A percentile compares a stretch with the other conserved stretches of the same genome.
Conservation (phyloP, 2,113 vertebrate genomes). For the Piaya cayana region DNA sequence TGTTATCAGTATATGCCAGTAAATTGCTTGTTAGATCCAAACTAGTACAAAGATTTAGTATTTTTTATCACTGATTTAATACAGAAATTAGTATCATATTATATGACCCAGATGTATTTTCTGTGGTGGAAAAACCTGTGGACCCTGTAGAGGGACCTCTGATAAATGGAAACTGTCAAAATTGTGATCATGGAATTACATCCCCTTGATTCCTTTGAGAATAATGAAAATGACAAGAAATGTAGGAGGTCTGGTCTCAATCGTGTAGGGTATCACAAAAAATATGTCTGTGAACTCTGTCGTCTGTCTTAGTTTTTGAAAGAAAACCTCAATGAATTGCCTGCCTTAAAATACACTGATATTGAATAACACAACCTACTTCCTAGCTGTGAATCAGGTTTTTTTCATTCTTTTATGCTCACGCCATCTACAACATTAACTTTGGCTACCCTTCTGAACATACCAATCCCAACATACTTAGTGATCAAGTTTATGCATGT, state of each 20-base stretch:
- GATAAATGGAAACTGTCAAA: not conserved
- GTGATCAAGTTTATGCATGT: not conserved
- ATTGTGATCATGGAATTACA: not conserved
- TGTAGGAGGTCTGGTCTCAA: not conserved
- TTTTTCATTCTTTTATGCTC: not conserved
- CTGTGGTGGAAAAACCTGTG: not conserved
- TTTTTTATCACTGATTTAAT: not conserved
- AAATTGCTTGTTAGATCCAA: not conserved
- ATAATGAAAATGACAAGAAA: not conserved
- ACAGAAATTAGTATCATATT: not conserved
- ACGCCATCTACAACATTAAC: accelerated
- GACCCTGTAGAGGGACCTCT: not conserved
- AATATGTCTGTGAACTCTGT: not conserved
- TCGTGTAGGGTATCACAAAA: accelerated
- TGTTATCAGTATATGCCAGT: not conserved
- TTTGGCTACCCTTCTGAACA: not conserved
- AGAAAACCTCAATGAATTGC: not conserved
- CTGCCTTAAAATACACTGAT: not conserved
- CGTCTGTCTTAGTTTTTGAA: not conserved
- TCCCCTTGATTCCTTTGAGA: accelerated
- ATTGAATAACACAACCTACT: not conserved
- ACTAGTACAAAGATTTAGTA: not conserved
- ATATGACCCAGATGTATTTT: not conserved
- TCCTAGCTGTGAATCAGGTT: not conserved
- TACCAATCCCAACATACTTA: not conserved